These are phyloP conservation scores for Alviniconcha strummeri DNA, from an alignment of 2,888 invertebrate species.

Conservation along the genomic window DNA sequence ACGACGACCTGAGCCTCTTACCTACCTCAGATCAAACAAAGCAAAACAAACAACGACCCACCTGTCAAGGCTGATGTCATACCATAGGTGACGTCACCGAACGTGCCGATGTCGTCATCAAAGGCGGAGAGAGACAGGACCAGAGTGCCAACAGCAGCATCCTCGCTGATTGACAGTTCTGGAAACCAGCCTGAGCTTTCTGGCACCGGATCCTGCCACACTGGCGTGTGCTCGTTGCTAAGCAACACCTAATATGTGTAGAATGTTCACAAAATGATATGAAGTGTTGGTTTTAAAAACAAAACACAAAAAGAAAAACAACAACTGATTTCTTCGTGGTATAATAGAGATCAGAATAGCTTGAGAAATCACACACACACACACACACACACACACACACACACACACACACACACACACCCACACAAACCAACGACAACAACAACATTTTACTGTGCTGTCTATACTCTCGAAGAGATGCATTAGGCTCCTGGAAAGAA, in stretches of 20 bases:
- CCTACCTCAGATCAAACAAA: too few species aligned
- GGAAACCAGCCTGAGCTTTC: neutral
- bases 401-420: neutral
- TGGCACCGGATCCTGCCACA: constrained; percentile 5
- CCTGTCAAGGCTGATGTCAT: constrained; percentile 22
- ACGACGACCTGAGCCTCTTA: too few species aligned
- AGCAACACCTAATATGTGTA: neutral
- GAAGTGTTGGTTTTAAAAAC: too few species aligned
- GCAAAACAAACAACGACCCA: neutral
- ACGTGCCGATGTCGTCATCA: constrained; percentile 2
- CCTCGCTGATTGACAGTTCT: neutral
- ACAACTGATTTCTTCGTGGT: too few species aligned
- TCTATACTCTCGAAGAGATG: too few species aligned
- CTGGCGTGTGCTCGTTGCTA: neutral
- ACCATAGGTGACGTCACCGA: constrained; percentile 4
- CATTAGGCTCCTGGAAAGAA: too few species aligned
- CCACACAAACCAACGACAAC: too few species aligned
- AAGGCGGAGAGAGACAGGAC: constrained; percentile 11
- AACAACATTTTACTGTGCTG: too few species aligned
- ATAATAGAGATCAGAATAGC: too few species aligned
- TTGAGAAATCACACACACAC: neutral
- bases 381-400: constrained; percentile 1
- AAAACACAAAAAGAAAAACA: too few species aligned
- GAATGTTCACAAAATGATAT: too few species aligned
- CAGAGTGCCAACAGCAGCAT: neutral